Conservation (phyloP, 53 echinoderm and acorn worm genomes). For the Temnopleurus reevesii region DNA sequence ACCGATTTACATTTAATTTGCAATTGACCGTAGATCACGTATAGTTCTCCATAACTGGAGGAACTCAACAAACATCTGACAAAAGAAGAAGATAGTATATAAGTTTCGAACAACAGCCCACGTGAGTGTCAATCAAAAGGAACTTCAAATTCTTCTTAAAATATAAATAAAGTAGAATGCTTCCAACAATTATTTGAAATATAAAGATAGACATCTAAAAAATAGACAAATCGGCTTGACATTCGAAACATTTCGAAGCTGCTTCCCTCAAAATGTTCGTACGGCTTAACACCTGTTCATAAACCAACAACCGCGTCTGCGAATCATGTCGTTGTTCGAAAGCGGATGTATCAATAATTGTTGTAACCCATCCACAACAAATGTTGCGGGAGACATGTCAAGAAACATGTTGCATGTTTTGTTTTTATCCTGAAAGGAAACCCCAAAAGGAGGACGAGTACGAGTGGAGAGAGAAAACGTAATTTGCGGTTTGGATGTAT, state of each 20-base stretch:
- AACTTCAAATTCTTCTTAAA: no score
- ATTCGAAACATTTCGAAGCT: background rate
- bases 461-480: background rate
- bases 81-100: no score
- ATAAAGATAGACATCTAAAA: no score
- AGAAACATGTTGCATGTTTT: constrained; percentile 21
- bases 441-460: background rate
- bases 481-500: constrained; percentile 14
- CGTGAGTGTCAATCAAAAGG: no score
- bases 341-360: background rate
- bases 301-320: constrained; percentile 13
- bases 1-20: no score
- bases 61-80: no score
- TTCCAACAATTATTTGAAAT: no score
- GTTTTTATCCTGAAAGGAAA: background rate
- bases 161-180: no score
- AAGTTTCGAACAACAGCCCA: no score
- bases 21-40: no score
- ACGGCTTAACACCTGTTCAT: constrained; percentile 14
- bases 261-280: background rate
- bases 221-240: no score
- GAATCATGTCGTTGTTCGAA: background rate
- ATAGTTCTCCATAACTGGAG: no score
- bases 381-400: constrained; percentile 23
- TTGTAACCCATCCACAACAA: background rate